These are phyloP conservation scores for Psittacus erithacus DNA, from an alignment of 2,113 vertebrate species.

Conservation along the genomic window DNA sequence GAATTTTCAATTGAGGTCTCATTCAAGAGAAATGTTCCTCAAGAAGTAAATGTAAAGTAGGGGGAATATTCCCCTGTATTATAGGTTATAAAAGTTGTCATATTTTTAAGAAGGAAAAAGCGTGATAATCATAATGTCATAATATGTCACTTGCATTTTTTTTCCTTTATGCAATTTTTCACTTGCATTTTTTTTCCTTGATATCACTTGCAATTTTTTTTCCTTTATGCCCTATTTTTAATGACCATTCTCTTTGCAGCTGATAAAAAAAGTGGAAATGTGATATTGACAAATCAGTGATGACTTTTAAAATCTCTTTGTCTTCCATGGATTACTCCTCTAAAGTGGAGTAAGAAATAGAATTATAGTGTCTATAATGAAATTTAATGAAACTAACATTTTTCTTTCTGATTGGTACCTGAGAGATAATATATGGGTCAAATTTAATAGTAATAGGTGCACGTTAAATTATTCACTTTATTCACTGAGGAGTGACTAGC, in stretches of 20 bases:
- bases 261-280: not conserved
- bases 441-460: not conserved
- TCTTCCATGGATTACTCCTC: not conserved
- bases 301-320: not conserved
- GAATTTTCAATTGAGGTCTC: not conserved
- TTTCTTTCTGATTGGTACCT: constrained; percentile 42
- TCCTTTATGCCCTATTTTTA: not conserved
- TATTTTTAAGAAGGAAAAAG: not conserved
- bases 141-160: not conserved
- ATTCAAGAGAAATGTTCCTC: not conserved
- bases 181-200: no score
- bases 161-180: not conserved
- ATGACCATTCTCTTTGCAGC: not conserved
- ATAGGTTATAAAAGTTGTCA: not conserved
- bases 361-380: not conserved
- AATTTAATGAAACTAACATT: constrained; percentile 16
- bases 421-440: constrained; percentile 61
- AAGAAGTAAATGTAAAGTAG: not conserved
- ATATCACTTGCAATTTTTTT: not conserved
- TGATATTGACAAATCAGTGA: not conserved
- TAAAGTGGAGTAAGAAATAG: not conserved
- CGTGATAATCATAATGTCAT: not conserved
- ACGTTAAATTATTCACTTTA: constrained; percentile 48
- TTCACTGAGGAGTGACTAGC: constrained; percentile 68
- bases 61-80: not conserved